Evolutionary conservation across 2,113 vertebrate genomes (phyloP), one percentile per base, ranked within the genome.

Genomic region (Ginglymostoma cirratum): DNA sequence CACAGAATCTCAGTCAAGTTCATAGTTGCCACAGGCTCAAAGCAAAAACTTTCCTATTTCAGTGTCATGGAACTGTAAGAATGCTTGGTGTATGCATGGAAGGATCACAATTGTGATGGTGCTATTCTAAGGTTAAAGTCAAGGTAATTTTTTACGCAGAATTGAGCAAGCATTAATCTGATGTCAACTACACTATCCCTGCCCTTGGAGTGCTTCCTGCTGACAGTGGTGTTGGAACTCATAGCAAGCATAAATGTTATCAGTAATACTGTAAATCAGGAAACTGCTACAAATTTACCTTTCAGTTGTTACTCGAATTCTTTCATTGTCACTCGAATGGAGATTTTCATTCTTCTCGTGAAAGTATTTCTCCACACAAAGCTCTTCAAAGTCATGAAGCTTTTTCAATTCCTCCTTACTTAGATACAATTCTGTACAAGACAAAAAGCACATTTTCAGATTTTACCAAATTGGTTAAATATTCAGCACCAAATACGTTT

Each of bases 351-450:
- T 98, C 97, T 98, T 98, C 96, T 99, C 98, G 23, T 98, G 97
- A 96, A 99, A 98, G 97, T 99, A 98, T 3, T 97, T 97, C 96
- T 98, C 97, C 7, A 99, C 98, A 97, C 99, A 99, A 96, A 98
- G 98, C 96, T 99, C 98, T 96, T 99, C 99, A 96, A 99, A 99
- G 96, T 99, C 98, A 95, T 99, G 98, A 38, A 99, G 98, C 89
- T 98, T 99, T 97, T 99, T 99, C 70, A 98, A 96, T 96, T 99
- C 99, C 27, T 99, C 98, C 2, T 97, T 97, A 96, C 98, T 98
- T 96, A 99, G 96, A 96, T 98, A 98, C 55, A 99, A 98, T 96
- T 99, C 99, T 99, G 96, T 94, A 96, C 66, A 97, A 96, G 96
- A 30, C 34, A 97, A 7, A 89, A 66, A 66, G 10, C 14, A 5